Conservation (phyloP, 1,140 invertebrate species). For the Tetragnatha versicolor region DNA sequence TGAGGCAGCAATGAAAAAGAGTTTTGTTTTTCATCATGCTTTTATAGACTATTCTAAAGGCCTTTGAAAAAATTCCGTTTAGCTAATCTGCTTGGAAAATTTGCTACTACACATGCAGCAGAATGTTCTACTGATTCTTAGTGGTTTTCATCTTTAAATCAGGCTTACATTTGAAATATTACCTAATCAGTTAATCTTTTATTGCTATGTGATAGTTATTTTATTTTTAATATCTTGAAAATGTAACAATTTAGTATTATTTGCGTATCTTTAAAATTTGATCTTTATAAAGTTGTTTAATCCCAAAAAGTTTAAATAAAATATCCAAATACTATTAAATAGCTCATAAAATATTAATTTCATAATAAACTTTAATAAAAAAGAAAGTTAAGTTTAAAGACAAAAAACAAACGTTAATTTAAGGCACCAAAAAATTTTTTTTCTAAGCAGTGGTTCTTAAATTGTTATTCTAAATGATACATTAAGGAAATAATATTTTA, state of each 20-base stretch:
- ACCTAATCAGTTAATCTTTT: background rate
- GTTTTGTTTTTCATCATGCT: background rate
- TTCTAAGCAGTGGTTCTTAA: too few relatives aligned
- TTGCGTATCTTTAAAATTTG: background rate
- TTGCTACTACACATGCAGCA: constrained; percentile 32
- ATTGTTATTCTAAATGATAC: too few relatives aligned
- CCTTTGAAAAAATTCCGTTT: background rate
- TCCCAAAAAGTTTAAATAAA: too few relatives aligned
- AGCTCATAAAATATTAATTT: too few relatives aligned
- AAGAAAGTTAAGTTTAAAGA: too few relatives aligned
- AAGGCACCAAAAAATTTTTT: too few relatives aligned
- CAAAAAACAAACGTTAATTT: too few relatives aligned
- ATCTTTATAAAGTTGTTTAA: too few relatives aligned
- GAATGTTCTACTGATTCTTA: constrained; percentile 33
- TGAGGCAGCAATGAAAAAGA: background rate
- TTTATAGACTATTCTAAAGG: background rate
- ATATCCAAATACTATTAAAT: too few relatives aligned
- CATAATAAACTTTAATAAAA: too few relatives aligned
- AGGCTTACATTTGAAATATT: background rate
- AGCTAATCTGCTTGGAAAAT: background rate
- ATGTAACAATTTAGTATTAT: background rate
- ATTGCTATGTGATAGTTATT: background rate
- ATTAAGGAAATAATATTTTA: too few relatives aligned
- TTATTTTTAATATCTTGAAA: background rate
- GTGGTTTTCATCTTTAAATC: too few relatives aligned